These are phyloP conservation scores for Camponotus pennsylvanicus DNA, from an alignment of 1,140 invertebrate genomes.

Conservation along the genomic window DNA sequence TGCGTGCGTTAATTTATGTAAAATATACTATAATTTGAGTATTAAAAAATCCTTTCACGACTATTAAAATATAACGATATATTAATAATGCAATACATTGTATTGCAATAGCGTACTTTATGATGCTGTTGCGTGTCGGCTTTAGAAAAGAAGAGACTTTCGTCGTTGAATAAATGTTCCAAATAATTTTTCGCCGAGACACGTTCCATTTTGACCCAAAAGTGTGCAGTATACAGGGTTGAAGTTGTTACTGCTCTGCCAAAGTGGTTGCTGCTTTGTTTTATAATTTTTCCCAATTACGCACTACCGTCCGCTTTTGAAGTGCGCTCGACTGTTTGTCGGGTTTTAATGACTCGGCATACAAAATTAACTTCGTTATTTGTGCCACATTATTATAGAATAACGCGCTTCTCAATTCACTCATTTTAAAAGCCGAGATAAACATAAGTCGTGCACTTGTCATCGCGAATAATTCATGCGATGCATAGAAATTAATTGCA, in stretches of 20 bases:
- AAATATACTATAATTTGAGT: too few relatives aligned
- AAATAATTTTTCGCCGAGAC: slow-evolving; percentile 25
- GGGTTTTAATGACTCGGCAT: slow-evolving; percentile 72
- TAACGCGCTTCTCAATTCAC: slow-evolving; percentile 34
- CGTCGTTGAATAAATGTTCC: slow-evolving; percentile 52
- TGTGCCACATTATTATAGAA: slow-evolving; percentile 52
- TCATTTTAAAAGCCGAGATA: slow-evolving; percentile 26
- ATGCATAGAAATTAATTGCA: slow-evolving; percentile 4
- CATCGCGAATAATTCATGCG: not conserved
- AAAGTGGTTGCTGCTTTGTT: slow-evolving; percentile 66
- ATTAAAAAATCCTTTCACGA: too few relatives aligned
- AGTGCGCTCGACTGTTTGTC: slow-evolving; percentile 66
- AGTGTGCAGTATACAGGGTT: slow-evolving; percentile 1
- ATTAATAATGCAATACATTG: not conserved
- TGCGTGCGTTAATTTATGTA: too few relatives aligned
- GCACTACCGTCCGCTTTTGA: slow-evolving; percentile 40
- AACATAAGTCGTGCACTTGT: not conserved
- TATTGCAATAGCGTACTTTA: not conserved
- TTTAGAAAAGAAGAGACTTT: slow-evolving; percentile 8
- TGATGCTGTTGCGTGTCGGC: not conserved
- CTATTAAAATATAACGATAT: too few relatives aligned
- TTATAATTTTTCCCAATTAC: slow-evolving; percentile 73
- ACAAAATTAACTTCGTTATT: slow-evolving; percentile 74
- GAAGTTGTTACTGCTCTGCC: slow-evolving; percentile 59
- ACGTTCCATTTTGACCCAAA: not conserved